phyloP scores from a whole-genome alignment of 2,113 vertebrate genomes.

The Platysteira castanea region DNA sequence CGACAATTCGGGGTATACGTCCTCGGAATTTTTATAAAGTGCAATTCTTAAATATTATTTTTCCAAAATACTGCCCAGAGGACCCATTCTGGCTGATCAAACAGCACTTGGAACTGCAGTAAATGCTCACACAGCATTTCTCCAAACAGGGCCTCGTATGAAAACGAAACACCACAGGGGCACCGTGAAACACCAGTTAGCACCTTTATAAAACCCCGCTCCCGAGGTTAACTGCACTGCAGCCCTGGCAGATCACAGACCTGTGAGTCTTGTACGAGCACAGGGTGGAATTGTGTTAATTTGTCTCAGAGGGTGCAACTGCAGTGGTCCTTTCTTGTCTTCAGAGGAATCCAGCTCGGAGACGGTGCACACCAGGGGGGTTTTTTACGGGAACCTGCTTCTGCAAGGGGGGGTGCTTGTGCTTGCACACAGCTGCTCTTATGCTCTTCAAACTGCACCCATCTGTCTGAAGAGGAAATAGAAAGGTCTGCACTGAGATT shows the following conservation, averaged over 20 bases:
- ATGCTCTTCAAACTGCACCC: neutral
- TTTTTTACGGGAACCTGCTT: neutral
- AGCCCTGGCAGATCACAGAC: slow-evolving; percentile 52
- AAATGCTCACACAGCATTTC: slow-evolving; percentile 38
- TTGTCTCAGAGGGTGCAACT: neutral
- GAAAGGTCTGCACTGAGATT: neutral
- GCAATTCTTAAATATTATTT: slow-evolving; percentile 51
- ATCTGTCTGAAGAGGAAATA: neutral
- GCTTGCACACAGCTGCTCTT: neutral
- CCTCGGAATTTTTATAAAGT: slow-evolving; percentile 39
- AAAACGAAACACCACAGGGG: slow-evolving; percentile 25
- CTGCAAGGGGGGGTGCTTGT: neutral
- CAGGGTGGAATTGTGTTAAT: slow-evolving; percentile 42
- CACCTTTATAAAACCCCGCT: slow-evolving; percentile 54
- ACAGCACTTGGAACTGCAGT: slow-evolving; percentile 37
- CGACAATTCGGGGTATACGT: neutral
- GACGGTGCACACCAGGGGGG: neutral
- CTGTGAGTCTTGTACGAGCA: neutral
- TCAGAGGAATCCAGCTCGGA: neutral
- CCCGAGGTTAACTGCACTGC: slow-evolving; percentile 32
- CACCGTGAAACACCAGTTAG: slow-evolving; percentile 53
- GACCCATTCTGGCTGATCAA: slow-evolving; percentile 39
- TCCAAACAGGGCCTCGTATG: slow-evolving; percentile 22
- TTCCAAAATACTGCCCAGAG: slow-evolving; percentile 35
- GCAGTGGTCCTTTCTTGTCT: slow-evolving; percentile 23